Evolutionary conservation across 2,888 invertebrate genomes (phyloP).

Genomic region (Lasioglossum lativentre): DNA sequence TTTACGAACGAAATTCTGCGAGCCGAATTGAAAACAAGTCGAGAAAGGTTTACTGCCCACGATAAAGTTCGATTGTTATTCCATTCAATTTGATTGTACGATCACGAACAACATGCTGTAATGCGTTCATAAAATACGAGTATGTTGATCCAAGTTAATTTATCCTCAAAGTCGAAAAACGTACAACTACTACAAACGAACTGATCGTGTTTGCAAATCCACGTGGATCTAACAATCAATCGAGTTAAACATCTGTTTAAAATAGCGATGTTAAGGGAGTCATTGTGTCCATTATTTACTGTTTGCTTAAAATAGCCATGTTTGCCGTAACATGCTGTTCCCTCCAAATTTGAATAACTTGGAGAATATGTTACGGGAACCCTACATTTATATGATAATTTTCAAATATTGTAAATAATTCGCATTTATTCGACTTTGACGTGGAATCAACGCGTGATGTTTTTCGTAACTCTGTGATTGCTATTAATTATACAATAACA

Average conservation of each 20-base stretch:
- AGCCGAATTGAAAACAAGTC: background rate
- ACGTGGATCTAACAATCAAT: background rate
- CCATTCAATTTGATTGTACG: conserved; percentile 9
- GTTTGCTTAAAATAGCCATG: background rate
- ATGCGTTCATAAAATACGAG: conserved; percentile 9
- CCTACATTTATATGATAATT: too few relatives aligned
- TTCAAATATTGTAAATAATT: background rate
- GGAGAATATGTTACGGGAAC: background rate
- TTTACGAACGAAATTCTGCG: background rate
- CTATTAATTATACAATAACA: background rate
- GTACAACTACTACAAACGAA: conserved; percentile 12
- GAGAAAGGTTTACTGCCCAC: background rate
- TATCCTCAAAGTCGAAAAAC: conserved; percentile 24
- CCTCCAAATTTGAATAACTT: background rate
- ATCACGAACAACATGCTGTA: conserved; percentile 18
- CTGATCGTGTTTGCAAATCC: background rate
- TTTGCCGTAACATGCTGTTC: background rate
- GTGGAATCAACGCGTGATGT: background rate
- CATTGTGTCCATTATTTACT: background rate
- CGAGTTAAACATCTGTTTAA: background rate
- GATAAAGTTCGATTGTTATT: background rate
- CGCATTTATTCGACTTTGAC: background rate
- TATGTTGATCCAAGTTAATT: conserved; percentile 32
- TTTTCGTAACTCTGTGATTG: too few relatives aligned
- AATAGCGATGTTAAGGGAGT: background rate